phyloP scores from a whole-genome alignment of 1,140 invertebrate genomes.

The Trichogramma pretiosum region DNA sequence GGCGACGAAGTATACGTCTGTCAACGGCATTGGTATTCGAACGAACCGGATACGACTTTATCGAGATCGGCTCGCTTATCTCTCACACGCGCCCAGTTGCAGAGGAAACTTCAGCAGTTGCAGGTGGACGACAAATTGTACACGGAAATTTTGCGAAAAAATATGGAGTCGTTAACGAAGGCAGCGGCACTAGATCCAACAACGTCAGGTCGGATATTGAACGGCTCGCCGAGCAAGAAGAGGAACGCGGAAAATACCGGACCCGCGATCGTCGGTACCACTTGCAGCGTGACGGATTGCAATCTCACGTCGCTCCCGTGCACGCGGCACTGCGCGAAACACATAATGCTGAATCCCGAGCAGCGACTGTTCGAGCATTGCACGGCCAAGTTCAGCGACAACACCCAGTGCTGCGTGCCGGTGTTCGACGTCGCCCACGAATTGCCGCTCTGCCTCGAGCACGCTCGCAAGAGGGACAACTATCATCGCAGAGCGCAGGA shows the following conservation, averaged over 20 bases:
- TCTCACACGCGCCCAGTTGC: conserved; percentile 46
- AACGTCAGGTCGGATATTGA: conserved; percentile 30
- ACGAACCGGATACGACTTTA: conserved; percentile 26
- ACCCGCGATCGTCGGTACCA: conserved; percentile 39
- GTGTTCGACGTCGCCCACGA: conserved; percentile 79
- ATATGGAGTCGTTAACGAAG: conserved; percentile 32
- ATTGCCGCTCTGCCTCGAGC: conserved; percentile 72
- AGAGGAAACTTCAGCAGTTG: conserved; percentile 46
- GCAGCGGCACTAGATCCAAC: conserved; percentile 30
- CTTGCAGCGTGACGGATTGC: conserved; percentile 46
- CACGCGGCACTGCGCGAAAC: conserved; percentile 70
- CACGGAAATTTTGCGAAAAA: conserved; percentile 27
- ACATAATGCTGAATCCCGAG: conserved; percentile 79
- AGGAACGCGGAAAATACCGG: conserved; percentile 38
- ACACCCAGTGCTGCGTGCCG: conserved; percentile 78
- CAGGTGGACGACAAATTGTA: conserved; percentile 35
- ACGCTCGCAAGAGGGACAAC: conserved; percentile 71
- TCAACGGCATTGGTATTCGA: conserved; percentile 40
- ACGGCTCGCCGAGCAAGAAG: conserved; percentile 30
- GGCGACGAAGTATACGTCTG: conserved; percentile 38
- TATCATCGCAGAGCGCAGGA: conserved; percentile 63
- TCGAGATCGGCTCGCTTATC: conserved; percentile 44
- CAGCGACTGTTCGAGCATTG: conserved; percentile 83
- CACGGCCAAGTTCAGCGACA: conserved; percentile 79
- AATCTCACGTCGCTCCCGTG: conserved; percentile 64